These are phyloP conservation scores for Sphecodes monilicornis DNA, from an alignment of 2,888 invertebrate genomes.

Conservation along the genomic window DNA sequence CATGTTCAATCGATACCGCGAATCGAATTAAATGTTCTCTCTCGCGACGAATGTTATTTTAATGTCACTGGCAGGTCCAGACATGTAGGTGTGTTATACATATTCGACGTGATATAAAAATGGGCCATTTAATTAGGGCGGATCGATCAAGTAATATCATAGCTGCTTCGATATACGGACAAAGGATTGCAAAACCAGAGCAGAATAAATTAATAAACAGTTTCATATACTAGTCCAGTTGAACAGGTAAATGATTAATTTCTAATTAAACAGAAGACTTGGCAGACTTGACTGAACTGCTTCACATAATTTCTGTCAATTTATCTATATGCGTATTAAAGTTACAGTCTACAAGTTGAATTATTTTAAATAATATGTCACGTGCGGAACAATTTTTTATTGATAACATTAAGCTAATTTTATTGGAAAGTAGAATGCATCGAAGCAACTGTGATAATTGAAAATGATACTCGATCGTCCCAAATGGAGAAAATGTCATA, in stretches of 20 bases:
- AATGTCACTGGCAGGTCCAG: constrained; percentile 68
- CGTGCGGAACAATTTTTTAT: background rate
- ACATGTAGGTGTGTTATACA: constrained; percentile 43
- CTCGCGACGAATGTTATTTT: constrained; percentile 32
- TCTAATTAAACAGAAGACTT: background rate
- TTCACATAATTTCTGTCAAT: background rate
- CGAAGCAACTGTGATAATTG: constrained; percentile 23
- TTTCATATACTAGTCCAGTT: background rate
- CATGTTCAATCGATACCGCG: constrained; percentile 15
- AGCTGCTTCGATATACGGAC: constrained; percentile 20
- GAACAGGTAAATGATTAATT: background rate
- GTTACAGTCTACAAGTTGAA: background rate
- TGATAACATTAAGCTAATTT: background rate
- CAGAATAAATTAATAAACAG: background rate
- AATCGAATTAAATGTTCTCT: constrained; percentile 28
- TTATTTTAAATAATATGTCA: background rate
- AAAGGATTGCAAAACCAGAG: background rate
- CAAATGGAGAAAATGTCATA: constrained; percentile 33
- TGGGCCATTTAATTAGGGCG: constrained; percentile 23
- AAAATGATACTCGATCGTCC: background rate
- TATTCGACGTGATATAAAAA: constrained; percentile 34
- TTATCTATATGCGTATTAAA: background rate
- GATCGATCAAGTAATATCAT: background rate
- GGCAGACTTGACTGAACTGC: background rate
- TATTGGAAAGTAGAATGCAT: background rate